phyloP scores from a whole-genome alignment of 2,888 invertebrate genomes.

The Chaitophorus viminalis region DNA sequence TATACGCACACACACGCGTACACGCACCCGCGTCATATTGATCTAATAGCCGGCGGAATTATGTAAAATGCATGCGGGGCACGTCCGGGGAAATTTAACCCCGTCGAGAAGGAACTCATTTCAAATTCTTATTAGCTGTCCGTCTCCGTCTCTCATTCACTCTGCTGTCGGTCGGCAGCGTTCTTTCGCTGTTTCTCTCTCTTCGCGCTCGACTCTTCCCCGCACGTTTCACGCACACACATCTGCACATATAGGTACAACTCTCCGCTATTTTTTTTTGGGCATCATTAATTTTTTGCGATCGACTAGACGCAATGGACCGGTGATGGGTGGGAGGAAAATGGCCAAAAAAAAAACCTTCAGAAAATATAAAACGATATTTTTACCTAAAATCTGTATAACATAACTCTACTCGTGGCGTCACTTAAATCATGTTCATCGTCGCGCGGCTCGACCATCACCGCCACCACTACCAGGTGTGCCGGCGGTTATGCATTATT shows the following conservation, averaged over 20 bases:
- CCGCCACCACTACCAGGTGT: constrained; percentile 49
- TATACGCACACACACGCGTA: constrained; percentile 24
- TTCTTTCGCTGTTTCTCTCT: not conserved
- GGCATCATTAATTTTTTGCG: no score
- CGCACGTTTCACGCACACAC: not conserved
- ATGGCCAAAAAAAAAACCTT: no score
- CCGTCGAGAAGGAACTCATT: constrained; percentile 54
- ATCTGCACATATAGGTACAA: no score
- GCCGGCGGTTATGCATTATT: constrained; percentile 59
- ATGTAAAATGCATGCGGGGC: constrained; percentile 61
- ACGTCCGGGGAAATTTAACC: constrained; percentile 61
- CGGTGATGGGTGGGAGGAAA: no score
- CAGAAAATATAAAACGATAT: no score
- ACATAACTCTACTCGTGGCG: not conserved
- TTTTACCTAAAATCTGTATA: not conserved
- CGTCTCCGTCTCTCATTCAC: not conserved
- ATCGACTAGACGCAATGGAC: no score
- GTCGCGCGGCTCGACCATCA: no score
- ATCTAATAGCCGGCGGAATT: constrained; percentile 59
- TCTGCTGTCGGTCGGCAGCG: no score
- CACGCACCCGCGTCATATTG: constrained; percentile 50
- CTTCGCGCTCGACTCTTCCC: not conserved
- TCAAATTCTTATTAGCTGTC: constrained; percentile 53
- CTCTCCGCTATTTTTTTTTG: no score
- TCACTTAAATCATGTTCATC: not conserved